These are phyloP conservation scores for Abrostola tripartita DNA, from an alignment of 2,888 invertebrate species.

Conservation along the genomic window DNA sequence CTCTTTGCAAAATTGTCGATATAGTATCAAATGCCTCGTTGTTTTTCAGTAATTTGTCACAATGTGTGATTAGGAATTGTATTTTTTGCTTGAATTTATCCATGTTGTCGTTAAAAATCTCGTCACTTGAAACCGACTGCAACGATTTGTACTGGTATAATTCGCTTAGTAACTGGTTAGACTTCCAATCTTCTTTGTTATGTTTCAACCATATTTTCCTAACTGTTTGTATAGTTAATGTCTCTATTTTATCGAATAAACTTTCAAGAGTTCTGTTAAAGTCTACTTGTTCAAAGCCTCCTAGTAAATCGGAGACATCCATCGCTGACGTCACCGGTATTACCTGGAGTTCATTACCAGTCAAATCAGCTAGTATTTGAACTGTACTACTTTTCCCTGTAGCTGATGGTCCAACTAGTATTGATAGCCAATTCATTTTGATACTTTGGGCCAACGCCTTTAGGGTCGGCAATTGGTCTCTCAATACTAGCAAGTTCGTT, in stretches of 20 bases:
- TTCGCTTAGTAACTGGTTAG: conserved; percentile 70
- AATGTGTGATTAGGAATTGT: conserved; percentile 69
- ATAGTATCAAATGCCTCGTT: conserved; percentile 51
- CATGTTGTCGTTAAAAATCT: conserved; percentile 64
- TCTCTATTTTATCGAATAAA: conserved; percentile 88
- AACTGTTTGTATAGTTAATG: conserved; percentile 84
- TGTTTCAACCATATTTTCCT: conserved; percentile 79
- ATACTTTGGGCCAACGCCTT: conserved; percentile 95
- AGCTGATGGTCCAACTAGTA: conserved; percentile 94
- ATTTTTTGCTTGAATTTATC: conserved; percentile 72
- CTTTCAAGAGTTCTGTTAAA: conserved; percentile 92
- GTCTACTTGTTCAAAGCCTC: conserved; percentile 98
- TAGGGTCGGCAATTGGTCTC: conserved; percentile 90
- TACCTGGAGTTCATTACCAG: conserved; percentile 92
- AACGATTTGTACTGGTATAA: conserved; percentile 71
- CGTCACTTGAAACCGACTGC: conserved; percentile 53
- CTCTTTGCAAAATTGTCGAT: conserved; percentile 62
- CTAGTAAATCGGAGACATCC: conserved; percentile 98
- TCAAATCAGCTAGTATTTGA: conserved; percentile 92
- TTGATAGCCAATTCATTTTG: conserved; percentile 97
- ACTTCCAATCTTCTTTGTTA: conserved; percentile 63
- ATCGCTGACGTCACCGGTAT: conserved; percentile 96
- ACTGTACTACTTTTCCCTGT: conserved; percentile 94
- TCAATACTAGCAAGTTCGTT: conserved; percentile 80
- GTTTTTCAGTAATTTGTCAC: conserved; percentile 63